Evolutionary conservation across 2,888 invertebrate genomes (phyloP).

Genomic region (Reticulitermes lucifugus): DNA sequence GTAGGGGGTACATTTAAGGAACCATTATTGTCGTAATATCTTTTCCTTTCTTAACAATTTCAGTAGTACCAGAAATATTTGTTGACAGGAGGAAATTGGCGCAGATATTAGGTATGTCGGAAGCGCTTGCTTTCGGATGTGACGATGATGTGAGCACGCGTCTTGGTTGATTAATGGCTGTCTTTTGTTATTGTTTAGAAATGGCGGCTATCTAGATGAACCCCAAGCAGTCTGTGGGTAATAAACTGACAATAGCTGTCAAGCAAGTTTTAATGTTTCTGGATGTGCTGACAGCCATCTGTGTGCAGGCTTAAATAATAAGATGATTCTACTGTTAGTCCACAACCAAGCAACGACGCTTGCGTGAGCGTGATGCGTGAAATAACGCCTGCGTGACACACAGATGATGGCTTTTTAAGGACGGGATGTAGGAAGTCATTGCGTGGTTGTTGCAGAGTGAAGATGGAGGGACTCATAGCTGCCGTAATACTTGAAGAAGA

Average conservation of each 20-base stretch:
- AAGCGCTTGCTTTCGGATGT: not conserved
- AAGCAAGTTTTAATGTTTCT: not conserved
- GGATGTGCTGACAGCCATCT: not conserved
- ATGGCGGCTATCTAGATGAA: conserved; percentile 13
- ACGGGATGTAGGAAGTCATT: no score
- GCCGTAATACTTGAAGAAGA: no score
- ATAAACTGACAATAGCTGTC: conserved; percentile 19
- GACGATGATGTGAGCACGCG: not conserved
- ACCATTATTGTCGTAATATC: not conserved
- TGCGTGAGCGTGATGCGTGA: no score
- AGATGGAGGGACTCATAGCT: no score
- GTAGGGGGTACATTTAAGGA: not conserved
- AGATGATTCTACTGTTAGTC: no score
- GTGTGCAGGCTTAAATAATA: not conserved
- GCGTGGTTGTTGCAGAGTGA: no score
- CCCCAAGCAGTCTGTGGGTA: not conserved
- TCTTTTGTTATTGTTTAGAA: conserved; percentile 33
- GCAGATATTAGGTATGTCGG: not conserved
- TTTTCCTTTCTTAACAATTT: not conserved
- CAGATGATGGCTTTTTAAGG: no score
- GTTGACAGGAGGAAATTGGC: not conserved
- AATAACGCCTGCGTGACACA: no score
- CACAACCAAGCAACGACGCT: no score
- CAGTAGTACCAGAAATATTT: not conserved
- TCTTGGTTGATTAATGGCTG: conserved; percentile 6